phyloP scores from a whole-genome alignment of 2,888 invertebrate species.

The Drosophila ustulata region DNA sequence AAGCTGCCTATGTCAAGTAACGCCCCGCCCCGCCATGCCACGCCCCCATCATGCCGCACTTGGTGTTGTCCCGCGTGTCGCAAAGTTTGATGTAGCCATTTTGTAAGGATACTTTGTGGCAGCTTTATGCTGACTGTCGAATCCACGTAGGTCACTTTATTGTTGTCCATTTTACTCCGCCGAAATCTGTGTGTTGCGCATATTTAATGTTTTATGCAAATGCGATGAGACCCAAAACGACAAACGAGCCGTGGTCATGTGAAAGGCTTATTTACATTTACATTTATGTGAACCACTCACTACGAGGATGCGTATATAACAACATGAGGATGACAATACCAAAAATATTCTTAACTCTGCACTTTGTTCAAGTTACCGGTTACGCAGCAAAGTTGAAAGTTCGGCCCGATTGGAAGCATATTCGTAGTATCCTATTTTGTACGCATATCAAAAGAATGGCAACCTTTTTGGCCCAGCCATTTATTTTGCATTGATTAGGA shows the following conservation, averaged over 20 bases:
- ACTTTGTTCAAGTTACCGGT: conserved; percentile 17
- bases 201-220: conserved; percentile 81
- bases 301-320: conserved; percentile 7
- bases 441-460: conserved; percentile 21
- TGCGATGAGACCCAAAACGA: conserved; percentile 37
- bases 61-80: neutral
- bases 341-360: conserved; percentile 30
- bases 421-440: conserved; percentile 25
- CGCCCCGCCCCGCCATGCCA: too few relatives aligned
- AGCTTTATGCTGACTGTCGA: conserved; percentile 63
- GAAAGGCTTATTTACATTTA: conserved; percentile 73
- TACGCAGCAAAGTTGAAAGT: conserved; percentile 43
- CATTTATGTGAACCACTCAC: conserved; percentile 31
- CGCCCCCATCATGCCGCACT: neutral
- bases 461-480: conserved; percentile 49
- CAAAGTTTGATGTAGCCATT: conserved; percentile 55
- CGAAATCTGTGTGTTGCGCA: conserved; percentile 70
- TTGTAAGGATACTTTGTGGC: conserved; percentile 50
- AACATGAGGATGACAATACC: conserved; percentile 58
- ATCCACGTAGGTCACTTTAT: conserved; percentile 70
- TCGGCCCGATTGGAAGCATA: conserved; percentile 37
- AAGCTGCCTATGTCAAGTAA: conserved; percentile 20
- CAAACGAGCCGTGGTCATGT: conserved; percentile 25
- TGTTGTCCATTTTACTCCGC: conserved; percentile 48
- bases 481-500: conserved; percentile 54